phyloP scores from a whole-genome alignment of 1,140 invertebrate genomes.

The Hypsibius dujardini region DNA sequence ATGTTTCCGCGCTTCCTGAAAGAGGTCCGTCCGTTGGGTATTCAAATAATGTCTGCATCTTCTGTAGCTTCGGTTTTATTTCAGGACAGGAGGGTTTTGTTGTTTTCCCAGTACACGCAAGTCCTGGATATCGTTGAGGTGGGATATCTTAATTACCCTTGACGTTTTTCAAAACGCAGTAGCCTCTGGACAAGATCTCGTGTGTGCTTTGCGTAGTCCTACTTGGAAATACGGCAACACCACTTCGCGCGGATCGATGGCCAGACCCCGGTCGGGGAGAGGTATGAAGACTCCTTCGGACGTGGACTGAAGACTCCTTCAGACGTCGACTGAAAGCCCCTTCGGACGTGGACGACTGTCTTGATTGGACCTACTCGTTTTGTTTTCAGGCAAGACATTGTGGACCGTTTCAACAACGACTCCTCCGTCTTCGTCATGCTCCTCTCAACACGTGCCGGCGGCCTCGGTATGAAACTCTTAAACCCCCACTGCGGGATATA shows the following conservation, averaged over 20 bases:
- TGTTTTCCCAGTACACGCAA: conserved; percentile 36
- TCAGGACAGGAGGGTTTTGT: conserved; percentile 29
- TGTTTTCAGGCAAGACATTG: conserved; percentile 35
- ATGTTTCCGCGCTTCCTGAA: conserved; percentile 33
- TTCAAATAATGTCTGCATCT: conserved; percentile 19
- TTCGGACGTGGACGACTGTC: too few relatives aligned
- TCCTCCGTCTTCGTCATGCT: conserved; percentile 39
- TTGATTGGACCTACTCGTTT: too few relatives aligned
- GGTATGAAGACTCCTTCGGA: conserved; percentile 24
- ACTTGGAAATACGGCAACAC: conserved; percentile 27
- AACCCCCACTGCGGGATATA: background rate
- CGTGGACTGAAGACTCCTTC: background rate
- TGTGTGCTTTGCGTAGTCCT: background rate
- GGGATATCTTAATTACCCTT: background rate
- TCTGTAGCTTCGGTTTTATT: conserved; percentile 12
- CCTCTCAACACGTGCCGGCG: conserved; percentile 43
- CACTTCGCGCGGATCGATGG: conserved; percentile 33
- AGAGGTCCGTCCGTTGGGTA: conserved; percentile 26
- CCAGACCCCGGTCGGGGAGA: conserved; percentile 31
- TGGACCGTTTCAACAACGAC: conserved; percentile 39
- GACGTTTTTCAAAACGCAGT: too few relatives aligned
- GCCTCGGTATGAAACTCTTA: conserved; percentile 28
- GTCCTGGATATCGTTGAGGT: conserved; percentile 33
- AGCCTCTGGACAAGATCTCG: too few relatives aligned
- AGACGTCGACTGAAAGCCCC: background rate